Evolutionary conservation across 1,140 invertebrate genomes (phyloP).

Genomic region (Dinothrombium tinctorium): DNA sequence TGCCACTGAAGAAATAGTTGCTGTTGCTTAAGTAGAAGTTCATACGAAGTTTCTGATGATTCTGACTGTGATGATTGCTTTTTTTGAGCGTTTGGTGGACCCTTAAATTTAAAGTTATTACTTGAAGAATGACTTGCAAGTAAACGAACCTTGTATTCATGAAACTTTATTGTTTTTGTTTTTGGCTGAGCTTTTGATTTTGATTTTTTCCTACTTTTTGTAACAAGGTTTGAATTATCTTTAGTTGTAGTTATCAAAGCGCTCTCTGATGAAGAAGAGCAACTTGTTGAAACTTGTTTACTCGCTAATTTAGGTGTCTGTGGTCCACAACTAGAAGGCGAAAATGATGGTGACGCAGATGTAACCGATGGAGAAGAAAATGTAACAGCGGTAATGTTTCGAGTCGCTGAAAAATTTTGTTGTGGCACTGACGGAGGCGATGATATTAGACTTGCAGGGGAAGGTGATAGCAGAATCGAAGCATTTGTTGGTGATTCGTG

Average conservation of each 20-base stretch:
- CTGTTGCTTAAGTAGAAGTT: constrained; percentile 73
- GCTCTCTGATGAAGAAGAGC: not conserved
- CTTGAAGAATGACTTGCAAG: not conserved
- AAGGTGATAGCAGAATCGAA: not conserved
- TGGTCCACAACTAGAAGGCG: too few relatives aligned
- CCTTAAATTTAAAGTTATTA: constrained; percentile 23
- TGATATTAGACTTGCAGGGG: not conserved
- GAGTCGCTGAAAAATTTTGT: too few relatives aligned
- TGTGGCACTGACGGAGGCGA: not conserved
- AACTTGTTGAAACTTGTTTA: too few relatives aligned
- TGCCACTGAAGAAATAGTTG: constrained; percentile 74
- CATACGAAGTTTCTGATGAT: constrained; percentile 55
- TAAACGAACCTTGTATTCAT: constrained; percentile 61
- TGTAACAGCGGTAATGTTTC: not conserved
- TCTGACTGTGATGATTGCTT: constrained; percentile 13
- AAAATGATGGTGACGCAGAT: too few relatives aligned
- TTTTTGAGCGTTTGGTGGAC: constrained; percentile 60
- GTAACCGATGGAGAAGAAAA: not conserved
- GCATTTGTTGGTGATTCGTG: not conserved
- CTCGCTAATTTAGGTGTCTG: too few relatives aligned
- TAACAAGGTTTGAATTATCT: not conserved
- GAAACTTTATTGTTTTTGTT: constrained; percentile 80
- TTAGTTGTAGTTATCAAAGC: not conserved
- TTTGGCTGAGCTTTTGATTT: constrained; percentile 58
- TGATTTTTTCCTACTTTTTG: constrained; percentile 58